phyloP scores from a whole-genome alignment of 1,140 invertebrate genomes.

The Drosophila sproati region DNA sequence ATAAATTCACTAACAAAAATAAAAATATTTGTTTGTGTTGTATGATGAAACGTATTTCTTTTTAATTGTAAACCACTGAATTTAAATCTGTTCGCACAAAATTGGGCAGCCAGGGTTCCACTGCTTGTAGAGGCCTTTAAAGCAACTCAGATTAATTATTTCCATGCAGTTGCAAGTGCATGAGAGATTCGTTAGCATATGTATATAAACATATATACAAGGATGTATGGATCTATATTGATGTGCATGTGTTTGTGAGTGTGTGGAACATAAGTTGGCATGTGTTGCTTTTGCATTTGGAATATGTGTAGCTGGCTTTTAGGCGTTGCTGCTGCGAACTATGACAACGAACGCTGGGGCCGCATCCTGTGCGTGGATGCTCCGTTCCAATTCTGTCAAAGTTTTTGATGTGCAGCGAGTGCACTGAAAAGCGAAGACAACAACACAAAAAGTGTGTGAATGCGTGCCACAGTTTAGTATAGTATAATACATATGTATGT shows the following conservation, averaged over 20 bases:
- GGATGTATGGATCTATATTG: background rate
- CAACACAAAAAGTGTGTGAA: conserved; percentile 55
- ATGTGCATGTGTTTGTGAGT: background rate
- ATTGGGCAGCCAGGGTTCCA: too few species aligned
- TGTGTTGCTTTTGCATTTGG: conserved; percentile 29
- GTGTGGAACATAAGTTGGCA: conserved; percentile 10
- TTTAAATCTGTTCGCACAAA: too few species aligned
- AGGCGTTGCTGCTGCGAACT: conserved; percentile 8
- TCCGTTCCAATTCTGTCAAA: conserved; percentile 74
- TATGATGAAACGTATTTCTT: too few species aligned
- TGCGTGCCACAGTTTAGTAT: conserved; percentile 26
- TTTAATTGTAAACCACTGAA: too few species aligned
- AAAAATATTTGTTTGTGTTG: too few species aligned
- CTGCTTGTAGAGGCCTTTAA: background rate
- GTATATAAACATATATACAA: too few species aligned
- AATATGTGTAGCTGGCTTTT: conserved; percentile 52
- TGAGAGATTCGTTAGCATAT: background rate
- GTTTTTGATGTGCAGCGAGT: conserved; percentile 66
- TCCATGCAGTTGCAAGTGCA: background rate
- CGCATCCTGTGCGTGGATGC: conserved; percentile 62
- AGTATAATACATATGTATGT: conserved; percentile 2
- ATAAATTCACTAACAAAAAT: too few species aligned
- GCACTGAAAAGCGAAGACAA: conserved; percentile 32
- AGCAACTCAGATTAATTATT: background rate
- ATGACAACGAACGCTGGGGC: conserved; percentile 14